Base-by-base conservation (phyloP, 2,113 vertebrate species). In the Corapipo altera region DNA sequence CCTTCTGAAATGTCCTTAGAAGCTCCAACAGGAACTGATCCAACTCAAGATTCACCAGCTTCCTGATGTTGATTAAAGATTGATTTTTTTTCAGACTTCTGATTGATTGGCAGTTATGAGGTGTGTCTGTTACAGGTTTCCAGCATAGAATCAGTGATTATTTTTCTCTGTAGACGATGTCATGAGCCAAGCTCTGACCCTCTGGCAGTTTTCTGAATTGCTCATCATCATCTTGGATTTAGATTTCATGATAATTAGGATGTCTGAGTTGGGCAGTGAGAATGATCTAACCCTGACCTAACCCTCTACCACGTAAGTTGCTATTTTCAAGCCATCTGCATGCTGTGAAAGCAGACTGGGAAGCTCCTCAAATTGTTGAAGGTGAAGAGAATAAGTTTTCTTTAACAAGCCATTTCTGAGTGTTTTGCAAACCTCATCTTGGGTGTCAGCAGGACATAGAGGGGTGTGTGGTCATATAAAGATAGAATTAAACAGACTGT, bases 191-290 rank as follows among this genome's bases (percentile, higher is more conserved):
- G n/a, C 33, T 73, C 75, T 51, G 35, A 84, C 74, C 32, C 44
- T 85, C 92, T 88, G 88, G 82, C 79, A 84, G 71, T 91, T 88
- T 71, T 88, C 44, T 61, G 67, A 91, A 85, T 91, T 92, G 71
- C 82, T 94, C 69, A 80, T 80, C 35, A 41, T 78, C 75, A 33
- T 91, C 91, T 77, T 93, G 72, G 70, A 84, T 93, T 95, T 86
- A 66, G 79, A 86, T 90, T 94, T 92, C 41, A 14, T 39, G 28
- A 49, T 88, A 77, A 93, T 94, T 88, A 90, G 62, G 66, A 52
- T 88, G 81, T 41, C 70, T 88, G 77, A 75, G 27, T 72, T 89
- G 81, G 66, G 67, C 65, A 37, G 37, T 58, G 72, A 58, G 44
- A 94, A 65, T 48, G 58, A 52, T 52, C 51, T 52, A 52, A 52